Percentiles rank a stretch among this genome's conserved stretches.
Conservation (phyloP, 2,113 vertebrate species). For the Tautogolabrus adspersus region DNA sequence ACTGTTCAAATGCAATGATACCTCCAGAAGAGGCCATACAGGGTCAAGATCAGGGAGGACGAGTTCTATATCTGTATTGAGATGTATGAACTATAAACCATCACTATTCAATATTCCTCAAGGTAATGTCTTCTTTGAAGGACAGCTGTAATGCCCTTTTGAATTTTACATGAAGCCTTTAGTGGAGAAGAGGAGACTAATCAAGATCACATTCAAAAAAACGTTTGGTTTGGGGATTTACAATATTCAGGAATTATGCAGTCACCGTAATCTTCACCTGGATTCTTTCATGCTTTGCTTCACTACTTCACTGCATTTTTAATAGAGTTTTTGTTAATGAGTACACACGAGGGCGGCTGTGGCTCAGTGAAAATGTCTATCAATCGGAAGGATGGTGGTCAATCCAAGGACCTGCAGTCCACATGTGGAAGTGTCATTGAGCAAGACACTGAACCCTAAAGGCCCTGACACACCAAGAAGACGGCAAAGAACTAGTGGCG, state of each 20-base stretch:
- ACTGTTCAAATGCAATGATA: background rate
- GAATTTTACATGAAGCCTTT: slow-evolving; percentile 43
- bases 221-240: slow-evolving; percentile 16
- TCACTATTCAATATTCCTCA: slow-evolving; percentile 14
- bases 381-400: too few relatives aligned
- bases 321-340: background rate
- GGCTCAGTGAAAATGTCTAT: too few relatives aligned
- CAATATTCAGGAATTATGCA: slow-evolving; percentile 36
- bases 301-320: too few relatives aligned
- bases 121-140: slow-evolving; percentile 7
- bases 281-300: background rate
- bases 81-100: background rate
- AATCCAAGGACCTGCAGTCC: background rate
- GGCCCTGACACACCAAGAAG: too few relatives aligned
- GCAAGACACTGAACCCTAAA: too few relatives aligned
- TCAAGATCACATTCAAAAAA: slow-evolving; percentile 29
- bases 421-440: background rate
- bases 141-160: slow-evolving; percentile 32
- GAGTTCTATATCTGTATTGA: slow-evolving; percentile 1
- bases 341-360: too few relatives aligned
- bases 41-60: background rate
- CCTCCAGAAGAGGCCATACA: background rate
- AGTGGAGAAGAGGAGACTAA: slow-evolving; percentile 34
- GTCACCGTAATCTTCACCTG: slow-evolving; percentile 14
- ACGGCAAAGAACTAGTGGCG: too few relatives aligned